Base-by-base conservation (phyloP, 2,888 invertebrate species). In the Cremastinae sp. region DNA sequence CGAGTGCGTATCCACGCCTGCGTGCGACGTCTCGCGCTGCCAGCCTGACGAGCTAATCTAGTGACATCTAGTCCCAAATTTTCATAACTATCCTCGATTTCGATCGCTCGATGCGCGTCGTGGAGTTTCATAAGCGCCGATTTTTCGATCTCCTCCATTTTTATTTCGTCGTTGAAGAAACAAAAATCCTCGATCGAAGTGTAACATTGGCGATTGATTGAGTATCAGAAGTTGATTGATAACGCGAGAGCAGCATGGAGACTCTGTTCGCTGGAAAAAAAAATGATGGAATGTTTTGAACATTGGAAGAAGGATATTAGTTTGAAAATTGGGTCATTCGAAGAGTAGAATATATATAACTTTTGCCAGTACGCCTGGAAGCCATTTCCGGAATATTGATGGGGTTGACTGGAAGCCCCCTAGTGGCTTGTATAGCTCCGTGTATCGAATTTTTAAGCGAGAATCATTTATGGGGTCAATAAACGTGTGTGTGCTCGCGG, bases 311-410 rank as follows among this genome's bases (percentile, higher is more conserved):
- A 41, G 51, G 49, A 41, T 16, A 51, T 69, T 22, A 41, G 38
- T 61, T 14, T 28, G 59, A 70, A 70, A 70, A 70, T 61, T 70
- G 61, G 61, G 61, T 70, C 70, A 62, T 62, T 53, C 36, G 61
- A 70, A 54, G 61, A n/a, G 20, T 70, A 45, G 22, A 20, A 43
- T n/a, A n/a, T n/a, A n/a, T n/a, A n/a, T n/a, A n/a, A n/a, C n/a
- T n/a, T n/a, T n/a, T n/a, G n/a, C 36, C 51, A 22, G 49, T 20
- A 53, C 69, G 59, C 69, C 28, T 34, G 28, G 45, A 54, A 54
- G 70, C 61, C 61, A 70, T 70, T 61, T 70, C 61, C 61, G 61
- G 70, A 70, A 70, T 70, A 70, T 70, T 70, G 70, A 61, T 70
- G 70, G 53, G 54, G 54, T 70, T 70, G 61, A 70, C 54, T 22